Conservation (phyloP, 1,140 invertebrate genomes). For the Gryllus bimaculatus region DNA sequence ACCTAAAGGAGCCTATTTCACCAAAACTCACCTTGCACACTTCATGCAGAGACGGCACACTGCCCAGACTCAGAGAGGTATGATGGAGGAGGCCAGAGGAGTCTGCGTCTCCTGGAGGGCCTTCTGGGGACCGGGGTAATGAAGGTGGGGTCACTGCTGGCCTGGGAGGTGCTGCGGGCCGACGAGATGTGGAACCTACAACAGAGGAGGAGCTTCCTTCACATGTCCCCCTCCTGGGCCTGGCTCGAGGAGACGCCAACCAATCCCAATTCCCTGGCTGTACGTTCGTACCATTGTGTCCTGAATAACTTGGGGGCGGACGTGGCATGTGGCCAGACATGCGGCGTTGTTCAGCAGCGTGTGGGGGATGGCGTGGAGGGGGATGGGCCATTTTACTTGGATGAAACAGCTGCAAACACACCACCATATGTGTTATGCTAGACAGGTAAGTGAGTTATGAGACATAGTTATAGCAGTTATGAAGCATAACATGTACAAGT, state of each 20-base stretch:
- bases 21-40: slow-evolving; percentile 15
- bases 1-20: no score
- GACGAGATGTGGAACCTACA: slow-evolving; percentile 30
- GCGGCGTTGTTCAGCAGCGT: slow-evolving; percentile 23
- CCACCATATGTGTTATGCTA: background rate
- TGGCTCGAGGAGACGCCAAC: background rate
- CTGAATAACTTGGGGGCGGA: slow-evolving; percentile 25
- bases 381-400: slow-evolving; percentile 26
- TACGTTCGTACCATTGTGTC: slow-evolving; percentile 29
- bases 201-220: slow-evolving; percentile 7
- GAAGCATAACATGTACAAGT: no score
- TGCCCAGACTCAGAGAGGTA: slow-evolving; percentile 49
- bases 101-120: slow-evolving; percentile 17
- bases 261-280: background rate
- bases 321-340: slow-evolving; percentile 26
- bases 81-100: slow-evolving; percentile 9
- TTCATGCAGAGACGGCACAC: slow-evolving; percentile 63
- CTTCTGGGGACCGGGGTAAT: slow-evolving; percentile 41
- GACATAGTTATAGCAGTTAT: no score
- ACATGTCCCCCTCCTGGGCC: background rate
- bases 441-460: no score
- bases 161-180: slow-evolving; percentile 41
- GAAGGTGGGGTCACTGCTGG: slow-evolving; percentile 44
- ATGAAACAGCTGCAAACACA: slow-evolving; percentile 21
- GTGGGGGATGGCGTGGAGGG: slow-evolving; percentile 29